Conservation (phyloP, 2,888 invertebrate genomes). For the Standfussiana lucernea region DNA sequence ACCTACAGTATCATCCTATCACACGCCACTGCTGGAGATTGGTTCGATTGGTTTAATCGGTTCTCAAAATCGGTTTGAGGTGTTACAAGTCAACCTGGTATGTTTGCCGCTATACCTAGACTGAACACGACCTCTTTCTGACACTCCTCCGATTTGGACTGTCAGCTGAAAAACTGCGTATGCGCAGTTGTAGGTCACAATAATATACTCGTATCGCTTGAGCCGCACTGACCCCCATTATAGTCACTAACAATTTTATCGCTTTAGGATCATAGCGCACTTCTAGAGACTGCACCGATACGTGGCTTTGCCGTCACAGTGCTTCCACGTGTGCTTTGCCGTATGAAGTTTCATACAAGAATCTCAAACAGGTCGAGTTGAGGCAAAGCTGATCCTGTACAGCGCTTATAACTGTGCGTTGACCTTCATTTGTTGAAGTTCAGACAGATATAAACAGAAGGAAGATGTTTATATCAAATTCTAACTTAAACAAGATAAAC, state of each 20-base stretch:
- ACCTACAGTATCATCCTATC: not conserved
- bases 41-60: rapidly evolving
- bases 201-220: too few relatives aligned
- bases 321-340: not conserved
- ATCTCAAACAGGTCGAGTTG: not conserved
- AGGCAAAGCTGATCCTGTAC: not conserved
- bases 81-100: not conserved
- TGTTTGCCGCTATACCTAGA: not conserved
- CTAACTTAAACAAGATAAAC: not conserved
- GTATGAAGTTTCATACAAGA: not conserved
- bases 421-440: not conserved
- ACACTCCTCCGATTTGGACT: too few relatives aligned
- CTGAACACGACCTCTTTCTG: too few relatives aligned
- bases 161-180: too few relatives aligned
- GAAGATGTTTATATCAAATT: not conserved
- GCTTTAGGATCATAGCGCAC: not conserved
- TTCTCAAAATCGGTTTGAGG: too few relatives aligned
- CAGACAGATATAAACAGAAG: not conserved
- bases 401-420: not conserved
- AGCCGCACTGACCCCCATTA: not conserved
- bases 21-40: not conserved
- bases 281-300: not conserved
- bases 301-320: not conserved
- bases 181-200: too few relatives aligned
- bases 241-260: not conserved